phyloP scores from a whole-genome alignment of 2,113 vertebrate species.

The Paedocypris sp. region DNA sequence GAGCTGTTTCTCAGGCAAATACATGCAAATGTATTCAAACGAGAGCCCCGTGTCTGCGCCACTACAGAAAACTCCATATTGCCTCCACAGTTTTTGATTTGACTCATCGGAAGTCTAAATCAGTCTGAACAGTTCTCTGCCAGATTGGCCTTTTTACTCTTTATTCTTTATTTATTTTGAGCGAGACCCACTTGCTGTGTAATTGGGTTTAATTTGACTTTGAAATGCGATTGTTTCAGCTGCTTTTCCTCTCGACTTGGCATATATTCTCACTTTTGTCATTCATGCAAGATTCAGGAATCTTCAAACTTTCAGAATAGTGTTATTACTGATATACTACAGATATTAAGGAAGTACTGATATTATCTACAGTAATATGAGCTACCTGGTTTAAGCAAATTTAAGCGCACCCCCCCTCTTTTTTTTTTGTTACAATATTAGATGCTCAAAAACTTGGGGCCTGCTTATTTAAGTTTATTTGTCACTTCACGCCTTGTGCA shows the following conservation, averaged over 20 bases:
- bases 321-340: no score
- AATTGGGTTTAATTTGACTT: constrained; percentile 9
- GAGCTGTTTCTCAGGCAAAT: constrained; percentile 45
- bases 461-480: no score
- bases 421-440: no score
- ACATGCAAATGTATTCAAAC: constrained; percentile 46
- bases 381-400: no score
- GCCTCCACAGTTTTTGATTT: constrained; percentile 43
- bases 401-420: no score
- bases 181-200: not conserved
- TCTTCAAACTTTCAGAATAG: no score
- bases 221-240: constrained; percentile 9
- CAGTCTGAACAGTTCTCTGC: not conserved
- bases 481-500: no score
- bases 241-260: not conserved
- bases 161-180: not conserved
- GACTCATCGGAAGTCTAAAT: constrained; percentile 36
- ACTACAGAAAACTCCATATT: constrained; percentile 30
- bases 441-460: no score
- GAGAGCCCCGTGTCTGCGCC: not conserved
- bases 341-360: no score
- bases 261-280: no score
- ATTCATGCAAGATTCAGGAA: no score
- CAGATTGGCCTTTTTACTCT: constrained; percentile 22
- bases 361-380: no score